Evolutionary conservation across 2,888 invertebrate species (phyloP).

Genomic region (Scelioninae gen. 2): DNA sequence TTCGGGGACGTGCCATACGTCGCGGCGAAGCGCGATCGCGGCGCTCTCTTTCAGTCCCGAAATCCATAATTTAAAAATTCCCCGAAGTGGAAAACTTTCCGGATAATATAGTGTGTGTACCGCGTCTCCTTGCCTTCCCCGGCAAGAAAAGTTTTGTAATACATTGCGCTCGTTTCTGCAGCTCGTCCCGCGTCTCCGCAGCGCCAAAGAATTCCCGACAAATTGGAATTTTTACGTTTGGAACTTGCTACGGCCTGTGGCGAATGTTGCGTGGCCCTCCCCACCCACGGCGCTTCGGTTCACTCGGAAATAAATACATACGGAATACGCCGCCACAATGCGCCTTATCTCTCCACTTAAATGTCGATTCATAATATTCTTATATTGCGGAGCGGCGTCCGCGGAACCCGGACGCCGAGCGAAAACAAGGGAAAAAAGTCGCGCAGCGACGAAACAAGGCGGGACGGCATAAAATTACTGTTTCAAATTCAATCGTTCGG

Average conservation of each 20-base stretch:
- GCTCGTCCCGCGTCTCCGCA: conserved; percentile 64
- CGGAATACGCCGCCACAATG: conserved; percentile 51
- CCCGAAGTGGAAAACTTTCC: conserved; percentile 72
- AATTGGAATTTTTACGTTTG: conserved; percentile 71
- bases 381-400: too few relatives aligned
- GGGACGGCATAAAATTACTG: conserved; percentile 35
- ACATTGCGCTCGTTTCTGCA: conserved; percentile 71
- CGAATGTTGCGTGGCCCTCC: conserved; percentile 49
- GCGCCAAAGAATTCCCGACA: conserved; percentile 62
- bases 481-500: conserved; percentile 50
- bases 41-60: conserved; percentile 64
- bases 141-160: conserved; percentile 71
- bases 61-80: conserved; percentile 74
- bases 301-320: conserved; percentile 59
- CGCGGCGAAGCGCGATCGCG: conserved; percentile 61
- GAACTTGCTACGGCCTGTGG: conserved; percentile 61
- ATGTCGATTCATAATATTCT: conserved; percentile 52
- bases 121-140: conserved; percentile 59
- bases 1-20: conserved; percentile 62
- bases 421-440: conserved; percentile 4
- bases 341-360: conserved; percentile 53
- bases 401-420: conserved; percentile 38
- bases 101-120: conserved; percentile 69
- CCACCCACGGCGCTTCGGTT: conserved; percentile 56
- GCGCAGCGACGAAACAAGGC: conserved; percentile 13